Conservation (phyloP, 2,113 vertebrate genomes). For the Ranitomeya variabilis region DNA sequence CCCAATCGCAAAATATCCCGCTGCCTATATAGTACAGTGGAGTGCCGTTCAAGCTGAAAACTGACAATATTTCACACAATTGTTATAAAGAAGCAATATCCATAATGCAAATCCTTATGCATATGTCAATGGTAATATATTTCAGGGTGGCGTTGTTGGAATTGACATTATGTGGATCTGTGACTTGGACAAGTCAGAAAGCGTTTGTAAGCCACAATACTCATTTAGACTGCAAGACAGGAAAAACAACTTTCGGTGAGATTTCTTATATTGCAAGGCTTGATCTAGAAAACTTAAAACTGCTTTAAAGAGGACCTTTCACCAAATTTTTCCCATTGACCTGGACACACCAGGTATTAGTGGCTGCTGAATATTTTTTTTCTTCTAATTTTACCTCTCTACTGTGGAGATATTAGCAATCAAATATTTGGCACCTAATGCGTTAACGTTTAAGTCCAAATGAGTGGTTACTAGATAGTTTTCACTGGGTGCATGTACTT, state of each 20-base stretch:
- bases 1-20: no score
- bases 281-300: neutral
- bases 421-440: no score
- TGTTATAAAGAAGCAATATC: neutral
- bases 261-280: neutral
- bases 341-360: no score
- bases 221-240: slow-evolving; percentile 71
- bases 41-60: neutral
- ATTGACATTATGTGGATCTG: slow-evolving; percentile 72
- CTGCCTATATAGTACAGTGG: no score
- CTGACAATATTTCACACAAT: neutral
- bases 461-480: no score
- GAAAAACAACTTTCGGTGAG: slow-evolving; percentile 75
- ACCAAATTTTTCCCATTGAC: no score
- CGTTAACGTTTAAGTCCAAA: no score
- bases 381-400: no score
- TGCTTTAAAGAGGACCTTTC: no score
- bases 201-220: slow-evolving; percentile 67
- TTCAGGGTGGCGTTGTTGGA: slow-evolving; percentile 70
- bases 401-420: no score
- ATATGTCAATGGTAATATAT: neutral
- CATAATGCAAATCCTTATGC: neutral
- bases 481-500: no score
- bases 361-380: no score
- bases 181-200: slow-evolving; percentile 60